Percentiles rank a stretch among this genome's conserved stretches.
Conservation (phyloP, 1,140 invertebrate genomes). For the Stegodyphus mimosarum region DNA sequence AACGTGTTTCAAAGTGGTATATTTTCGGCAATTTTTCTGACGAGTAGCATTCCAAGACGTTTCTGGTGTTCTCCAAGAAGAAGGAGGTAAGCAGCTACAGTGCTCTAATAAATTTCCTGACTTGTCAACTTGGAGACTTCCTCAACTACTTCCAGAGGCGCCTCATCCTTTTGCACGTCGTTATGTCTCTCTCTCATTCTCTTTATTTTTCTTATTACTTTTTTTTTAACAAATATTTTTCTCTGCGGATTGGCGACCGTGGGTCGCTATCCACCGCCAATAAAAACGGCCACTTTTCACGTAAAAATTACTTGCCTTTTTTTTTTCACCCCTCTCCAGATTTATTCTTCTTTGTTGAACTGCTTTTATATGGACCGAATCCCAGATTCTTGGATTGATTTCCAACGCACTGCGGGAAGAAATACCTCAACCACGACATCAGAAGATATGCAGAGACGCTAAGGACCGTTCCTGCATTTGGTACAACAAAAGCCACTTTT, state of each 20-base stretch:
- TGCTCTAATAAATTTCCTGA: neutral
- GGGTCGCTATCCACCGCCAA: slow-evolving; percentile 26
- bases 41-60: slow-evolving; percentile 16
- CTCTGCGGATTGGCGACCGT: slow-evolving; percentile 13
- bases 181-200: neutral
- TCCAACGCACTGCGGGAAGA: no score
- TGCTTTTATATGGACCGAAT: neutral
- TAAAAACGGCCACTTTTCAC: slow-evolving; percentile 23
- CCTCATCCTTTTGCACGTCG: slow-evolving; percentile 27
- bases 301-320: slow-evolving; percentile 4
- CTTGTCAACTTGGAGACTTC: slow-evolving; percentile 18
- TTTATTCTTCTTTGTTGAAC: neutral
- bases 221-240: slow-evolving; percentile 7
- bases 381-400: neutral
- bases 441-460: neutral
- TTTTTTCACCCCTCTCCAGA: neutral
- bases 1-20: neutral
- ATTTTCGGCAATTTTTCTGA: neutral
- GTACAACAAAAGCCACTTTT: neutral
- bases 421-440: neutral
- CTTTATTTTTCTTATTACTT: neutral
- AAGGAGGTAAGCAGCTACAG: slow-evolving; percentile 7
- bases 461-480: neutral
- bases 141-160: slow-evolving; percentile 4
- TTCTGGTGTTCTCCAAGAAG: neutral